phyloP scores from a whole-genome alignment of 2,888 invertebrate species.

The Oxyteleia sp. region DNA sequence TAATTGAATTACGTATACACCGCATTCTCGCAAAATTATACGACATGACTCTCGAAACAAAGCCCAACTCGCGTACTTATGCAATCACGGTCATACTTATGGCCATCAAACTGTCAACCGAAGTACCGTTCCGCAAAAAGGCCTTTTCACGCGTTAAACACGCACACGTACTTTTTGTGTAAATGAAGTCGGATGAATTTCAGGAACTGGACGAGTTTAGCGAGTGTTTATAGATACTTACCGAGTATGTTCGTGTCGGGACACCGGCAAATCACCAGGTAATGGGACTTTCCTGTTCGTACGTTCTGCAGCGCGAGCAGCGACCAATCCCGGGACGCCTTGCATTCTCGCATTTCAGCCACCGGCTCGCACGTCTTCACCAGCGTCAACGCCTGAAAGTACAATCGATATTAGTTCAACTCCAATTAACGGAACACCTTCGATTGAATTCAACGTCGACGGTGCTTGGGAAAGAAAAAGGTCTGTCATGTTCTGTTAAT shows the following conservation, averaged over 20 bases:
- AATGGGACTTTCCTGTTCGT: conserved; percentile 97
- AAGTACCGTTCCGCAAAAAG: conserved; percentile 63
- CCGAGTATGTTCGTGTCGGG: conserved; percentile 95
- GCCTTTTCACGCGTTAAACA: conserved; percentile 51
- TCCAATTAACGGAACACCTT: neutral
- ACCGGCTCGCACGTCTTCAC: conserved; percentile 98
- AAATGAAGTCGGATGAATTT: conserved; percentile 69
- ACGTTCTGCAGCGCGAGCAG: conserved; percentile 96
- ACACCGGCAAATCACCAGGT: conserved; percentile 96
- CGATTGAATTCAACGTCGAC: no score
- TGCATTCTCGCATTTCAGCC: conserved; percentile 96
- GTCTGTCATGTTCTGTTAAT: no score
- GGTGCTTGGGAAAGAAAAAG: no score
- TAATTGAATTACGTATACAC: conserved; percentile 50
- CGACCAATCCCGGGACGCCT: conserved; percentile 96
- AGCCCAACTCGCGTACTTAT: conserved; percentile 39
- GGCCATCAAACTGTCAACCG: conserved; percentile 61
- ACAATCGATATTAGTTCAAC: conserved; percentile 22
- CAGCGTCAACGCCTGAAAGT: conserved; percentile 92
- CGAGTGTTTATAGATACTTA: conserved; percentile 87
- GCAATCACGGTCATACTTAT: conserved; percentile 42
- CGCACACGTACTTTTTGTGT: conserved; percentile 60
- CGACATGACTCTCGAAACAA: conserved; percentile 9
- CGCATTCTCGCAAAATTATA: conserved; percentile 47
- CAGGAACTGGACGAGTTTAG: conserved; percentile 72